These are phyloP conservation scores for Eledona agricola DNA, from an alignment of 2,888 invertebrate species.

Conservation along the genomic window DNA sequence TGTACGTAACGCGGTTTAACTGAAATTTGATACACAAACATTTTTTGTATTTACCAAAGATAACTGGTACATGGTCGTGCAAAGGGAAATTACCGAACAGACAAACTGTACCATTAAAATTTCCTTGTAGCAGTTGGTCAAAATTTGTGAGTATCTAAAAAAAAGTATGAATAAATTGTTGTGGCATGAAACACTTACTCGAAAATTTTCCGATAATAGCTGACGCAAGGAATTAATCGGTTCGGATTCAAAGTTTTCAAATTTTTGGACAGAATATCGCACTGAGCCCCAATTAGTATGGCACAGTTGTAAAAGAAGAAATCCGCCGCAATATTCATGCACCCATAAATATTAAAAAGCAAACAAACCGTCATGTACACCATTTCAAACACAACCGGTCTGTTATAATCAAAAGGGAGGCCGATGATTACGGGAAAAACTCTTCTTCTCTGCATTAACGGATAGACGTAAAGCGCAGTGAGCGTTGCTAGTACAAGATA, in stretches of 20 bases:
- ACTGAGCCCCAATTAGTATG: neutral
- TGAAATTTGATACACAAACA: no score
- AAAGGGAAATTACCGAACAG: neutral
- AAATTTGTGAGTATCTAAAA: neutral
- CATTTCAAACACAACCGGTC: neutral
- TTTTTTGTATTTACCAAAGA: neutral
- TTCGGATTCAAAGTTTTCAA: neutral
- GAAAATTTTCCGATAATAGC: neutral
- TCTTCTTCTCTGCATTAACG: slow-evolving; percentile 1
- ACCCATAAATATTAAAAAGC: neutral
- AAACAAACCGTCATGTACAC: neutral
- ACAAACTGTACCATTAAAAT: neutral
- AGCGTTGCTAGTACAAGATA: neutral
- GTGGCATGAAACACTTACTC: slow-evolving; percentile 1
- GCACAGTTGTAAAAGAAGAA: slow-evolving; percentile 1
- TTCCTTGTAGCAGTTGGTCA: neutral
- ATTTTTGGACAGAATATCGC: neutral
- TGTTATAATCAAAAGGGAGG: slow-evolving; percentile 13
- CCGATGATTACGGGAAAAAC: neutral
- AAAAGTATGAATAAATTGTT: neutral
- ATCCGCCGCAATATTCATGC: neutral
- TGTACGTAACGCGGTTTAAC: no score
- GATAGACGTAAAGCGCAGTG: neutral
- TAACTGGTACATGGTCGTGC: neutral
- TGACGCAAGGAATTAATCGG: neutral